Conservation (phyloP, 2,797 vertebrate genomes). For the Carduelis carduelis region DNA sequence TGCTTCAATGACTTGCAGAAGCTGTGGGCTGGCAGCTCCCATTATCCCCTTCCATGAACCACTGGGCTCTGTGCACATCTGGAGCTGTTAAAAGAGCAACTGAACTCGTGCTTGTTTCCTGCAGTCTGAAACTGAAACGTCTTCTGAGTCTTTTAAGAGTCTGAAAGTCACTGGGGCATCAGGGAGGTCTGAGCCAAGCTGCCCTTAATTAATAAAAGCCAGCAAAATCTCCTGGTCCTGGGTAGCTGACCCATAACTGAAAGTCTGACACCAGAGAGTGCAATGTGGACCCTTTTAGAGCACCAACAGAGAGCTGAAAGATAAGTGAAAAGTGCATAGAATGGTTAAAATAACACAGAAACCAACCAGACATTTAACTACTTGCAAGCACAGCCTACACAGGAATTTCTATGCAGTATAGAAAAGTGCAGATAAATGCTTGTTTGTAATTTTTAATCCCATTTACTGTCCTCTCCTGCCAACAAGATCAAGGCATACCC, state of each 20-base stretch:
- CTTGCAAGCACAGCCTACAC: neutral
- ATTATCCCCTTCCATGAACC: neutral
- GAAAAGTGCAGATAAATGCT: neutral
- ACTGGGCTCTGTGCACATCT: neutral
- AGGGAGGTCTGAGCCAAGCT: neutral
- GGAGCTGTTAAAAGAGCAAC: neutral
- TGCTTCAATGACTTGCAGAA: neutral
- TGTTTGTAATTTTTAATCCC: neutral
- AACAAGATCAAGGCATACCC: neutral
- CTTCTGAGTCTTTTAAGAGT: neutral
- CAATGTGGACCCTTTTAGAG: neutral
- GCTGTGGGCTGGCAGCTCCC: neutral
- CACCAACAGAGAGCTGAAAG: neutral
- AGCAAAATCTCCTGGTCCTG: neutral
- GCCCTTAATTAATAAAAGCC: neutral
- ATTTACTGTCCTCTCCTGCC: neutral
- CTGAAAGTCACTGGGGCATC: neutral
- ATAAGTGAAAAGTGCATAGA: neutral
- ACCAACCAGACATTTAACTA: neutral
- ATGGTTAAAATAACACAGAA: neutral
- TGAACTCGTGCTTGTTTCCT: neutral
- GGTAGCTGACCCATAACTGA: neutral
- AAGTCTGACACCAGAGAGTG: neutral
- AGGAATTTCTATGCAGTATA: neutral
- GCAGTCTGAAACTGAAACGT: neutral